A percentile compares a stretch with the other conserved stretches of the same genome.
phyloP scores from a whole-genome alignment of 2,888 invertebrate genomes.

The Silvanus unidentatus region DNA sequence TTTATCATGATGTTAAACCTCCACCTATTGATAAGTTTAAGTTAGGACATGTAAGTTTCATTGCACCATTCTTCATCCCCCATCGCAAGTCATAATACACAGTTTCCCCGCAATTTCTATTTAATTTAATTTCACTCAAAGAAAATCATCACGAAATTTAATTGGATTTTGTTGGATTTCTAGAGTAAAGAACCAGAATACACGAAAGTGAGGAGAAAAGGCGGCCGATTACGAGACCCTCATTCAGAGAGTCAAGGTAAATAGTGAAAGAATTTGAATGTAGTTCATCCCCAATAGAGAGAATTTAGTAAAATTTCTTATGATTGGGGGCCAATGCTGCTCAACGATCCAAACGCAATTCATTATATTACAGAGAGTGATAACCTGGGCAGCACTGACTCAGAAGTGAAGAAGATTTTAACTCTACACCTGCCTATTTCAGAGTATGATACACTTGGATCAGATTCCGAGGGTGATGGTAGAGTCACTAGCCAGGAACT shows the following conservation, averaged over 20 bases:
- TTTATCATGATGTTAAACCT: slow-evolving; percentile 82
- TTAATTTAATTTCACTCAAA: slow-evolving; percentile 12
- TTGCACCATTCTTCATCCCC: slow-evolving; percentile 16
- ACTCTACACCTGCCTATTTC: slow-evolving; percentile 89
- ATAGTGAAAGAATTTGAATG: too few relatives aligned
- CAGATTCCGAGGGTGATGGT: slow-evolving; percentile 74
- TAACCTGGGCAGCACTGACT: slow-evolving; percentile 92
- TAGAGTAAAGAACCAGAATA: slow-evolving; percentile 77
- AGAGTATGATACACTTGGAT: slow-evolving; percentile 82
- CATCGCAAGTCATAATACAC: background rate
- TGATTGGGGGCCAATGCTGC: slow-evolving; percentile 34
- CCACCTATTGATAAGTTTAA: slow-evolving; percentile 70
- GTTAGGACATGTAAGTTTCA: slow-evolving; percentile 59
- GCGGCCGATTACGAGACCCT: slow-evolving; percentile 68
- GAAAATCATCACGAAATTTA: background rate
- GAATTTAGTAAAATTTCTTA: too few relatives aligned
- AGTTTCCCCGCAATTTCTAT: slow-evolving; percentile 7
- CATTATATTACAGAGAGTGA: slow-evolving; percentile 69
- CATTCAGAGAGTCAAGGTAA: slow-evolving; percentile 81
- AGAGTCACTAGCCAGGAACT: slow-evolving; percentile 57
- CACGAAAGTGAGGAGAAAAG: slow-evolving; percentile 79
- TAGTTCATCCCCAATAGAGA: too few relatives aligned
- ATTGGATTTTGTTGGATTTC: slow-evolving; percentile 21
- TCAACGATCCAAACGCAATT: slow-evolving; percentile 21
- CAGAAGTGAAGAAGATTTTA: slow-evolving; percentile 89